Base-by-base conservation (phyloP, 2,888 invertebrate genomes). In the Pedicia rivosa region DNA sequence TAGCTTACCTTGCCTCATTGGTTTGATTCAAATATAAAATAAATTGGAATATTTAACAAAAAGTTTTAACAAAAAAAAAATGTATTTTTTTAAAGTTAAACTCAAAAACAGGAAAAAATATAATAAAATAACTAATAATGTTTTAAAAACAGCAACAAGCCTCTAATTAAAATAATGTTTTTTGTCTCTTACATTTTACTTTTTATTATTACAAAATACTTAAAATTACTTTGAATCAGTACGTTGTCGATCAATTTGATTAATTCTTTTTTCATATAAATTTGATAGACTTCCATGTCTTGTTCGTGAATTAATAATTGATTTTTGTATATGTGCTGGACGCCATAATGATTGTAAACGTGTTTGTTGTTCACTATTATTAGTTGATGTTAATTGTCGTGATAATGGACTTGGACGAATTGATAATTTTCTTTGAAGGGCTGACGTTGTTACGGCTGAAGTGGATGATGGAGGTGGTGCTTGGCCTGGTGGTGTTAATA, bases 401-500 rank as follows among this genome's bases (percentile, higher is more conserved):
- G 59, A 57, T 38, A 59, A 43, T 3, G 60, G 59, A 33, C 59
- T 59, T 10, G 60, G 59, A 2, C 59, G 50, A 24, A 58, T 39
- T 6, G 61, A 61, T 4, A 60, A 46, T 12, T 55, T 54, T 28
- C 58, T 50, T 43, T 60, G 61, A 3, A 61, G 40, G 2, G 52
- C 50, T 19, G 54, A 51, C 34, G 59, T 57, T 3, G 53, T 39
- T 24, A 30, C 14, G 28, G 37, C 39, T 6, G 19, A 13, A 3
- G 35, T 17, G 20, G 37, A 31, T 7, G 36, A 14, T 10, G 35
- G 16, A 8, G 37, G 33, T 6, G 46, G 57, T 6, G 59, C 59
- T 44, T 57, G 54, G 1, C 61, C 59, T 0, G 59, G 59, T 5
- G 59, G 59, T 34, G 54, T 59, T 41, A 57, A 54, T 29, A 61